These are phyloP conservation scores for Bradysia coprophila DNA, from an alignment of 1,140 invertebrate species.

Conservation along the genomic window DNA sequence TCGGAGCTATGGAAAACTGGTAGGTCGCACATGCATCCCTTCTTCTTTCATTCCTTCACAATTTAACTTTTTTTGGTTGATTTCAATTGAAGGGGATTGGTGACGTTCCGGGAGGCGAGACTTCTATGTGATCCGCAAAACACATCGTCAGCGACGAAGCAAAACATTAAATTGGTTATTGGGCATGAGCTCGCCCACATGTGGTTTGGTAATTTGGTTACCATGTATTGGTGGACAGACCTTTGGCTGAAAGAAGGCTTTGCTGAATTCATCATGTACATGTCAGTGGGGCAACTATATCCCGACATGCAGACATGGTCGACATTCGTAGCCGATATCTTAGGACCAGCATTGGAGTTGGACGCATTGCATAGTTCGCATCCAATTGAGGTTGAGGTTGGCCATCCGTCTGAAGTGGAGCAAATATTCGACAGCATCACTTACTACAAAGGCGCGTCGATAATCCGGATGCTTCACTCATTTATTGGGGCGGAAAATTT, in stretches of 20 bases:
- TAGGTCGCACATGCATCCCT: too few species aligned
- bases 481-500: constrained; percentile 92
- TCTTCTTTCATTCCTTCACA: too few species aligned
- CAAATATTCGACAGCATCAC: constrained; percentile 94
- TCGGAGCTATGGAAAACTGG: constrained; percentile 95
- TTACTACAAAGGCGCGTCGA: constrained; percentile 81
- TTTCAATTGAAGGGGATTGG: constrained; percentile 38
- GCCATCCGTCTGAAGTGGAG: constrained; percentile 79
- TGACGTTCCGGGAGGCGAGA: constrained; percentile 56
- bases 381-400: constrained; percentile 78
- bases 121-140: constrained; percentile 68
- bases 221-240: constrained; percentile 80
- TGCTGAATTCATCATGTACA: constrained; percentile 72
- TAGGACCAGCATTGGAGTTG: constrained; percentile 61
- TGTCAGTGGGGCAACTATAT: constrained; percentile 74
- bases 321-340: constrained; percentile 74
- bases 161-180: constrained; percentile 74
- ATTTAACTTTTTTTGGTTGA: too few species aligned
- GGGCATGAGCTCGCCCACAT: constrained; percentile 79
- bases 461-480: constrained; percentile 91
- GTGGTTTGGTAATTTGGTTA: constrained; percentile 74
- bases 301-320: constrained; percentile 89
- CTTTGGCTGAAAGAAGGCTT: constrained; percentile 89
- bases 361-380: constrained; percentile 83
- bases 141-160: constrained; percentile 63